A percentile compares a stretch with the other conserved stretches of the same genome.
Conservation (phyloP, 2,888 invertebrate genomes). For the Apotomis betuletana region DNA sequence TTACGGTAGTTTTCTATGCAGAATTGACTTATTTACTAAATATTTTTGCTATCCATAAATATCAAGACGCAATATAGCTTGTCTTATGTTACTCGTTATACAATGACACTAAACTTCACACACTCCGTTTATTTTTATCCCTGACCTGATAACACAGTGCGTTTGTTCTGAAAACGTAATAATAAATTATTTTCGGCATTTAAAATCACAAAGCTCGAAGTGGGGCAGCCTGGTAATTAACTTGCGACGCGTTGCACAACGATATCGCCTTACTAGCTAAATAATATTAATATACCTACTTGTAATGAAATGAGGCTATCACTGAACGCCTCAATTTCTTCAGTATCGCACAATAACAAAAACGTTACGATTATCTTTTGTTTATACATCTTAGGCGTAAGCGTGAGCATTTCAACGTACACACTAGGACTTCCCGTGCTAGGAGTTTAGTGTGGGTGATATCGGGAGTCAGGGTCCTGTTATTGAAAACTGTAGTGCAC, state of each 20-base stretch:
- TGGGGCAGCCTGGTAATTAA: slow-evolving; percentile 38
- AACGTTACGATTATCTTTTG: slow-evolving; percentile 32
- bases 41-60: too few species aligned
- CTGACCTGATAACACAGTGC: slow-evolving; percentile 22
- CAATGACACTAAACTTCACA: slow-evolving; percentile 24
- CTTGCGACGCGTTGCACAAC: slow-evolving; percentile 41
- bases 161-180: slow-evolving; percentile 30
- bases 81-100: slow-evolving; percentile 14
- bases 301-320: slow-evolving; percentile 43
- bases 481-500: too few species aligned
- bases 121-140: slow-evolving; percentile 16
- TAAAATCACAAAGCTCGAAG: slow-evolving; percentile 37
- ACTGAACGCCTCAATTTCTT: slow-evolving; percentile 42
- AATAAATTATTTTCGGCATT: slow-evolving; percentile 36
- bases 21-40: background rate
- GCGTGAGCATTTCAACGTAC: background rate
- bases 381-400: background rate
- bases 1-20: too few species aligned
- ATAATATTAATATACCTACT: slow-evolving; percentile 30
- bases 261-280: slow-evolving; percentile 34
- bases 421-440: background rate
- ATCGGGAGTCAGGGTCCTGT: too few species aligned
- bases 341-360: slow-evolving; percentile 45
- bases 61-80: background rate
- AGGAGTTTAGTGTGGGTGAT: too few species aligned